phyloP scores from a whole-genome alignment of 2,797 vertebrate genomes.

The Ciconia nigra region DNA sequence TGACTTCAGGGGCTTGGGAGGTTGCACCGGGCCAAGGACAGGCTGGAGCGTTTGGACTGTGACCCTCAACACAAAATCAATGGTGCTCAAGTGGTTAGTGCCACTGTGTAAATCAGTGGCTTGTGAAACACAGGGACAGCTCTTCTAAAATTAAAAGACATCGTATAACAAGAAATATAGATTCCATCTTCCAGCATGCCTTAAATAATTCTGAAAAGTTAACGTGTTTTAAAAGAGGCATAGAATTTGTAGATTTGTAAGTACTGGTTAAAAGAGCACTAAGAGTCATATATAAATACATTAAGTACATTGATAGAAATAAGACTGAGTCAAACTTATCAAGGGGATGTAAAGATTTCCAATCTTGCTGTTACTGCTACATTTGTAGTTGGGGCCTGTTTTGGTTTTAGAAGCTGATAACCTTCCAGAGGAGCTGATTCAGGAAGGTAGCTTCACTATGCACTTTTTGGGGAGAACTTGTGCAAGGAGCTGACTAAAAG shows the following conservation, averaged over 20 bases:
- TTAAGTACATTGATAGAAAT: not conserved
- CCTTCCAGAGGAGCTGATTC: not conserved
- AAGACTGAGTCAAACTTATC: rapidly evolving
- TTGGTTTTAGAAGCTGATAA: not conserved
- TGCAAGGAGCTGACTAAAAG: not conserved
- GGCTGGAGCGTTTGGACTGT: not conserved
- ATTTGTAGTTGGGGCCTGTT: not conserved
- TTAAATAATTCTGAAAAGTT: not conserved
- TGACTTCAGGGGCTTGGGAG: not conserved
- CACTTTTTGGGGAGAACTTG: not conserved
- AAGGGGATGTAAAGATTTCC: not conserved
- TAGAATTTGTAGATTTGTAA: not conserved
- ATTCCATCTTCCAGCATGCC: not conserved
- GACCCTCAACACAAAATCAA: not conserved
- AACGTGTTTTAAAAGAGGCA: not conserved
- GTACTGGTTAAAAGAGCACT: not conserved
- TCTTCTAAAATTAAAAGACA: not conserved
- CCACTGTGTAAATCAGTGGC: not conserved
- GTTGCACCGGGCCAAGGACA: rapidly evolving
- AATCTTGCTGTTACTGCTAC: not conserved
- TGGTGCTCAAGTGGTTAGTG: not conserved
- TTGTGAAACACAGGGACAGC: not conserved
- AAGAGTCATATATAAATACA: not conserved
- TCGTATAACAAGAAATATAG: not conserved
- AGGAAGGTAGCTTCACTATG: not conserved